Evolutionary conservation across 2,888 invertebrate species (phyloP).

Genomic region (Caenorhabditis sp.): DNA sequence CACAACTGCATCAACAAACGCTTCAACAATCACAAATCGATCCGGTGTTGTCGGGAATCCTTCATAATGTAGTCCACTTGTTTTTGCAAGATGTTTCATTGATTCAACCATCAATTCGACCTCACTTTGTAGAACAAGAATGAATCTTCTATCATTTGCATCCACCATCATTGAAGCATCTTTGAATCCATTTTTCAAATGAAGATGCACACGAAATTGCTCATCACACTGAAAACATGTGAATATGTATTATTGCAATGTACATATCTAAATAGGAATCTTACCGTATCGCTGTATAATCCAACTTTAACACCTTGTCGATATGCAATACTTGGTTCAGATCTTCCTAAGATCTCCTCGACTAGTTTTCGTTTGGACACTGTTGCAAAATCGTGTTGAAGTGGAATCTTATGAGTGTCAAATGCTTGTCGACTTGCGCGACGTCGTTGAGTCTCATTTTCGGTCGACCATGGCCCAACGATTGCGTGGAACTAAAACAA

Average conservation of each 20-base stretch:
- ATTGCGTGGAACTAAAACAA: constrained; percentile 31
- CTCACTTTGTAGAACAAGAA: constrained; percentile 51
- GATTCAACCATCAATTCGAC: constrained; percentile 44
- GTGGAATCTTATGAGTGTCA: constrained; percentile 58
- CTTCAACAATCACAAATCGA: constrained; percentile 54
- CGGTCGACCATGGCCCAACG: constrained; percentile 51
- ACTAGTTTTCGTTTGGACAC: constrained; percentile 42
- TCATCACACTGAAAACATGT: constrained; percentile 33
- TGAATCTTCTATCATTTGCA: constrained; percentile 41
- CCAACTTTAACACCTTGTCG: constrained; percentile 54
- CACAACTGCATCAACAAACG: constrained; percentile 57
- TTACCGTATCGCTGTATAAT: constrained; percentile 41
- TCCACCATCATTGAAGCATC: constrained; percentile 42
- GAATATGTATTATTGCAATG: not conserved
- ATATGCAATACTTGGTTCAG: constrained; percentile 53
- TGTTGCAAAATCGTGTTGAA: constrained; percentile 34
- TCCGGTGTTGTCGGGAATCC: constrained; percentile 51
- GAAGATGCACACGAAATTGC: constrained; percentile 25
- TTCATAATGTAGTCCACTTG: constrained; percentile 47
- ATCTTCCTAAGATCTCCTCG: constrained; percentile 54
- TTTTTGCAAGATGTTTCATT: constrained; percentile 42
- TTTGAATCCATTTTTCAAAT: constrained; percentile 37
- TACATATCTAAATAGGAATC: too few relatives aligned
- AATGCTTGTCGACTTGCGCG: constrained; percentile 55
- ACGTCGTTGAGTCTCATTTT: constrained; percentile 44